Evolutionary conservation across 2,113 vertebrate genomes (phyloP).

Genomic region (Apus apus): DNA sequence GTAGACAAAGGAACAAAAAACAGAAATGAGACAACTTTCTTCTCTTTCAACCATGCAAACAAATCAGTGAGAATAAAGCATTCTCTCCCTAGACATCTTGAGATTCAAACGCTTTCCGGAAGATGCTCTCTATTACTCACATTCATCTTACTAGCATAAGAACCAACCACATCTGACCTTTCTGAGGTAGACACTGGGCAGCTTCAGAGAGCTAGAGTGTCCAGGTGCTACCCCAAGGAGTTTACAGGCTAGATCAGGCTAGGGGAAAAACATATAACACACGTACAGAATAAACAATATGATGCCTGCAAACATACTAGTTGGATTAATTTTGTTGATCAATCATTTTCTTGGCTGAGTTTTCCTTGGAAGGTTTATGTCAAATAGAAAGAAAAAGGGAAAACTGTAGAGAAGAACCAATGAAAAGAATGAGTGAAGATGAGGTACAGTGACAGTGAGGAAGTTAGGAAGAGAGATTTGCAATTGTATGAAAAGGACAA

Average conservation of each 20-base stretch:
- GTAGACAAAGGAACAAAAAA: background rate
- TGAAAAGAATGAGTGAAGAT: background rate
- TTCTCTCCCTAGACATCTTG: background rate
- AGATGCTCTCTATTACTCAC: background rate
- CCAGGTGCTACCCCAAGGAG: background rate
- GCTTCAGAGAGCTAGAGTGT: background rate
- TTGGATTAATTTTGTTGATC: background rate
- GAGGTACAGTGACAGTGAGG: background rate
- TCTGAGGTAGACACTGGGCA: rapidly evolving
- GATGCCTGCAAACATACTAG: background rate
- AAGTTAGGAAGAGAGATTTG: background rate
- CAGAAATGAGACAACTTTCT: background rate
- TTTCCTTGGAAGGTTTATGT: background rate
- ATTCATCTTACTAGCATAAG: background rate
- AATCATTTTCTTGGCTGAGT: background rate
- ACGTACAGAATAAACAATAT: background rate
- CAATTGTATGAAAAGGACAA: background rate
- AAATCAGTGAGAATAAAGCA: background rate
- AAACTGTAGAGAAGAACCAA: background rate
- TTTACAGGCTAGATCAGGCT: background rate
- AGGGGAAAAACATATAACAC: rapidly evolving
- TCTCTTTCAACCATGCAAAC: background rate
- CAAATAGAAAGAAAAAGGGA: background rate
- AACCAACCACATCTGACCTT: background rate
- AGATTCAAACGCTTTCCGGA: background rate